Evolutionary conservation across 2,797 vertebrate species (phyloP).

Genomic region (Iguana delicatissima): DNA sequence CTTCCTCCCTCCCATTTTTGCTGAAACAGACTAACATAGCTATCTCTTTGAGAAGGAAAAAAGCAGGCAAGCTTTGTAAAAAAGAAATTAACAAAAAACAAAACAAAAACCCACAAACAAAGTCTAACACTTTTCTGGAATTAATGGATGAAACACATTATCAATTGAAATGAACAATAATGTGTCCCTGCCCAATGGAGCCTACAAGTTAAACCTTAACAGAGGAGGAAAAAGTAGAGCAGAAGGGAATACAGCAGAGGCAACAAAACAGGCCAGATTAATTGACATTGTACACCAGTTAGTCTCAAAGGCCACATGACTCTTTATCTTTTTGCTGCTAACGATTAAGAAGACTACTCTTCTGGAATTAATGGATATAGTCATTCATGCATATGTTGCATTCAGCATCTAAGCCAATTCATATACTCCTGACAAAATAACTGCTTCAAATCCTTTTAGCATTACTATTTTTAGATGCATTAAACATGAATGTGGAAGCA

Average conservation of each 20-base stretch:
- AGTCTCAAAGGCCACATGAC: constrained; percentile 1
- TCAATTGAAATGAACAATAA: background rate
- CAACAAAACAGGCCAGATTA: background rate
- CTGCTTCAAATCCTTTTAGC: constrained; percentile 22
- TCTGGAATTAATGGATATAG: constrained; percentile 47
- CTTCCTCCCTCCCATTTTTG: too few relatives aligned
- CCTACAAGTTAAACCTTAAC: background rate
- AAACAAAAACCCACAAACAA: background rate
- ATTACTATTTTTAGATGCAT: constrained; percentile 46
- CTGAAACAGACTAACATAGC: too few relatives aligned
- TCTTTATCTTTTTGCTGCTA: constrained; percentile 18
- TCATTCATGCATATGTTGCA: constrained; percentile 53
- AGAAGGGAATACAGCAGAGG: background rate
- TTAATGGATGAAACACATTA: background rate
- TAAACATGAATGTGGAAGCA: constrained; percentile 14
- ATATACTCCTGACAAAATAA: constrained; percentile 38
- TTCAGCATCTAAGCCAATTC: constrained; percentile 44
- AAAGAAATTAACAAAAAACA: too few relatives aligned
- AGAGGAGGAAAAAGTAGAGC: background rate
- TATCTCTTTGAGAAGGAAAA: too few relatives aligned
- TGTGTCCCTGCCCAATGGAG: background rate
- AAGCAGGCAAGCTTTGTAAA: too few relatives aligned
- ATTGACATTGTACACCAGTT: background rate
- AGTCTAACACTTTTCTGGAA: background rate
- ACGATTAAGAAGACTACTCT: constrained; percentile 11